Conservation (phyloP, 2,888 invertebrate genomes). For the Nymphalis urticae region DNA sequence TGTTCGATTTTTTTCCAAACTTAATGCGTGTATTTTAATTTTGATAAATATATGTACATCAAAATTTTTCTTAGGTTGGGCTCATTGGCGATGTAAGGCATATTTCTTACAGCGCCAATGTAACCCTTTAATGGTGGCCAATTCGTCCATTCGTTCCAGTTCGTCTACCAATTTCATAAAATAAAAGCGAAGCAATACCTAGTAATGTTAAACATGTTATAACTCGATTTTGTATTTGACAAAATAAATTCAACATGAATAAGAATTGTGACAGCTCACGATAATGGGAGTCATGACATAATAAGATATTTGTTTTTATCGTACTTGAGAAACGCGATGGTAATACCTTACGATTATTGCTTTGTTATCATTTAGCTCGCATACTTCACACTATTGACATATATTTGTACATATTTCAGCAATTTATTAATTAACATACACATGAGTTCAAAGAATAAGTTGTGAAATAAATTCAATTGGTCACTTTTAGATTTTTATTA, state of each 20-base stretch:
- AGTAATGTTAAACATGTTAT: too few species aligned
- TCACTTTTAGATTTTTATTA: too few species aligned
- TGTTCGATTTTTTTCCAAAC: too few species aligned
- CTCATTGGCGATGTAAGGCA: too few species aligned
- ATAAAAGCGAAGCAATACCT: too few species aligned
- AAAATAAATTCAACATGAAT: neutral
- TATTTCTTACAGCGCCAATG: too few species aligned
- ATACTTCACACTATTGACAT: constrained; percentile 6
- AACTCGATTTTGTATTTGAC: neutral
- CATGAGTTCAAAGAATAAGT: neutral
- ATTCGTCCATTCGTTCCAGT: too few species aligned
- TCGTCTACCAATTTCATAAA: too few species aligned
- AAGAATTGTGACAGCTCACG: neutral
- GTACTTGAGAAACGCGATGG: constrained; percentile 17
- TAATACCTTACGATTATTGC: constrained; percentile 24
- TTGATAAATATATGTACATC: too few species aligned
- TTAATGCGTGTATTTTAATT: too few species aligned
- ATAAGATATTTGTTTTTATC: constrained; percentile 12
- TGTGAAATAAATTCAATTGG: neutral
- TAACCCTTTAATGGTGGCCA: too few species aligned
- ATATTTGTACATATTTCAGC: neutral
- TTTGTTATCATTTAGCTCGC: constrained; percentile 19
- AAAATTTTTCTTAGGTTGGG: too few species aligned
- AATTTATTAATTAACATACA: neutral
- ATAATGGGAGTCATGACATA: constrained; percentile 7